Evolutionary conservation across 2,113 vertebrate genomes (phyloP), one percentile per base, ranked within the genome.

Genomic region (Gymnorhina tibicen): DNA sequence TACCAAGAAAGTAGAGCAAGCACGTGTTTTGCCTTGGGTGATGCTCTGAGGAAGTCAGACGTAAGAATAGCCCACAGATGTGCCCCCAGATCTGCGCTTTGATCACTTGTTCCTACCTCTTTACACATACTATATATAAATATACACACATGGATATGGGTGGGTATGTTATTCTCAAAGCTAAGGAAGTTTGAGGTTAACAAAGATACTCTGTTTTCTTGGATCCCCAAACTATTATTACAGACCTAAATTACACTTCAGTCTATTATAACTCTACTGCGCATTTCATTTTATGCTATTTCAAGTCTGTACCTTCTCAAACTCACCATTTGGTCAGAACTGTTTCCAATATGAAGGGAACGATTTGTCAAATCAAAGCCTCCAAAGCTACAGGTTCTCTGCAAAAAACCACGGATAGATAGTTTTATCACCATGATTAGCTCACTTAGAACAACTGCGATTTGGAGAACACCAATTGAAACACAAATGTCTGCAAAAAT

Each of bases 381-480:
- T 94, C 99, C 99, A 69, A 99, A 99, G 96, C 99, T 99, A 97
- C 99, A 99, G 28, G 99, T 99, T 97, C 99, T 99, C 99, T 99
- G 98, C 33, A 94, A 91, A 97, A 94, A 69, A 93, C 0, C n/a
- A 53, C 42, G 11, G 26, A 62, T 4, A 27, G 47, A 64, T 75
- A 68, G 44, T 50, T 56, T 63, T 64, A 60, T 95, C 72, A 96
- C 5, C 63, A 35, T 4, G 20, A 93, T 58, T 73, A 68, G 58
- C 39, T 56, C 41, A 20, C 28, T 58, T 24, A 32, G 17, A 62
- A 50, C 28, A 74, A 70, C 90, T 68, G 55, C 5, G 60, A 60
- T 56, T 55, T 52, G 95, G 59, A 87, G 74, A 73, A 91, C 83
- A 94, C 23, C 92, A 91, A 58, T 21, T 83, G 94, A 95, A 91